Evolutionary conservation across 2,888 invertebrate species (phyloP).

Genomic region (Oscheius onirici): DNA sequence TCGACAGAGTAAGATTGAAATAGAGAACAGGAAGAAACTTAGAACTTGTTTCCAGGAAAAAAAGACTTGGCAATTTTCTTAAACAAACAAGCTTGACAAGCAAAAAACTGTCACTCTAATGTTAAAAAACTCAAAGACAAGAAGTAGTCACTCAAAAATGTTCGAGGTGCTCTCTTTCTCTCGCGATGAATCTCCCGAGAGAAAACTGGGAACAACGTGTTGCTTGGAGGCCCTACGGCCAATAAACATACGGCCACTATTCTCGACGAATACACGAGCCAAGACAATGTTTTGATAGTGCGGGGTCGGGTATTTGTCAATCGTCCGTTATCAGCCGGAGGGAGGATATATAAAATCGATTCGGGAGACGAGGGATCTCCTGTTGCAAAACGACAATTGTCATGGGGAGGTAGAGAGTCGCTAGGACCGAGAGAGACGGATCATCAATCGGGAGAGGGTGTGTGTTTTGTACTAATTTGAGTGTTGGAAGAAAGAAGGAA

Average conservation of each 20-base stretch:
- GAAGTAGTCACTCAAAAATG: background rate
- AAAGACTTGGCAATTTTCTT: too few relatives aligned
- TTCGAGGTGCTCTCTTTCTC: background rate
- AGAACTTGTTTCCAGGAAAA: too few relatives aligned
- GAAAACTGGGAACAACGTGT: background rate
- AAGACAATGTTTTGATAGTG: slow-evolving; percentile 25
- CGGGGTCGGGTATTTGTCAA: background rate
- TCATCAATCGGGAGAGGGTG: slow-evolving; percentile 13
- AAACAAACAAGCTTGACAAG: too few relatives aligned
- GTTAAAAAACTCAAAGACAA: too few relatives aligned
- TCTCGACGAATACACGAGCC: background rate
- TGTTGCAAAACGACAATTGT: slow-evolving; percentile 33
- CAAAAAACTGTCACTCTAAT: too few relatives aligned
- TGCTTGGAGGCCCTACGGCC: background rate
- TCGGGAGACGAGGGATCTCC: slow-evolving; percentile 9
- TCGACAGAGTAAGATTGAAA: too few relatives aligned
- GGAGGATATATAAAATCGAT: background rate
- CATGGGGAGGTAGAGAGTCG: background rate
- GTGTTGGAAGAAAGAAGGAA: background rate
- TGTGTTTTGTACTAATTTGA: slow-evolving; percentile 10
- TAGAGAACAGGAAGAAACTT: too few relatives aligned
- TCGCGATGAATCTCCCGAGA: background rate
- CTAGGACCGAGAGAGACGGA: too few relatives aligned
- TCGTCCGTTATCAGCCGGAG: slow-evolving; percentile 3
- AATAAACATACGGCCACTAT: slow-evolving; percentile 6